Base-by-base conservation (phyloP, 2,888 invertebrate genomes). In the Lampropteryx suffumata region DNA sequence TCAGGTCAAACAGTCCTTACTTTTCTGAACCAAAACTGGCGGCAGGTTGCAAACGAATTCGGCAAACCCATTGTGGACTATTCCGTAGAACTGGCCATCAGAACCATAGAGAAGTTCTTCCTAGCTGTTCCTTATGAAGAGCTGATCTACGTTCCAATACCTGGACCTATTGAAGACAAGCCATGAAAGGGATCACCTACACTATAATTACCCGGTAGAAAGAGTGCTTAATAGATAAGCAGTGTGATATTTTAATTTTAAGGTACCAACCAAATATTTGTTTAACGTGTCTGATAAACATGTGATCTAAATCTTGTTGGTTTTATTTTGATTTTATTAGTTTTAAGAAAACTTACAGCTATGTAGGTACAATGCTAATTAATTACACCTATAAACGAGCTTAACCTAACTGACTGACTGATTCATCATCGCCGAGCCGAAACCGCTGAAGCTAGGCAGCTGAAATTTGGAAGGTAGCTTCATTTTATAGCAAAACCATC, bases 11-110 rank as follows among this genome's bases (percentile, higher is more conserved):
- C 89, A 24, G 87, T 89, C 0, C 57, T 88, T 26, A 32, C 35
- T 6, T 89, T 90, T 62, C 62, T 90, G 0, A 90, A 90, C 47
- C 81, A 85, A 5, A 86, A 89, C 55, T 88, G 90, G 90, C 71
- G 66, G 39, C 70, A 72, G 0, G 83, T 89, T 0, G 80, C 85
- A 0, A 80, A 82, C 49, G 89, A 89, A 57, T 90, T 90, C 9
- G 90, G 90, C 1, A 86, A 86, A 56, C 90, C 89, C 0, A 79
- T 90, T 1, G 79, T 89, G 1, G 89, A 90, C 52, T 88, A 88
- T 45, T 77, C 87, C 0, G 85, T 87, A 1, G 86, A 85, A 0
- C 57, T 88, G 49, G 84, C 83, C 2, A 46, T 88, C 8, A 79
- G 50, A 29, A 86, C 82, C 0, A 77, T 89, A 4, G 79, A 81